These are phyloP conservation scores for Blera fallax DNA, from an alignment of 2,888 invertebrate genomes.

Conservation along the genomic window DNA sequence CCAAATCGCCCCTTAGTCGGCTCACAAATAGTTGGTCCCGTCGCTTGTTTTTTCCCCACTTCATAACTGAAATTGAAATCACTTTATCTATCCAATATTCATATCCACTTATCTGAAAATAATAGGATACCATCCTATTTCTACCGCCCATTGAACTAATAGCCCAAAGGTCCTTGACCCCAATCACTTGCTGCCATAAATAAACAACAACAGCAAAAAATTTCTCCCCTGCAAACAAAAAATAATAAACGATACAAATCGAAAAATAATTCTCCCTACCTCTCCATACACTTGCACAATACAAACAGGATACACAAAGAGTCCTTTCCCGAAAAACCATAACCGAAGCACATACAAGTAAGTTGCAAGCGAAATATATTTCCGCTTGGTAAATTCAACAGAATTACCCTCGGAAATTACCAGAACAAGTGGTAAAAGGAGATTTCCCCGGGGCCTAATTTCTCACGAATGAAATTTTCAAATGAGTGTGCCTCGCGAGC, in stretches of 20 bases:
- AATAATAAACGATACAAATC: conserved; percentile 50
- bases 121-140: not conserved
- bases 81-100: conserved; percentile 33
- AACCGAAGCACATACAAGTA: conserved; percentile 16
- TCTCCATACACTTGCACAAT: not conserved
- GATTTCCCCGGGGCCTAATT: conserved; percentile 69
- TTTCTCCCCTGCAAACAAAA: not conserved
- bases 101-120: conserved; percentile 49
- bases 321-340: not conserved
- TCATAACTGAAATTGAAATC: conserved; percentile 28
- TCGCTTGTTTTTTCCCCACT: conserved; percentile 8
- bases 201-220: not conserved
- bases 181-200: conserved; percentile 13
- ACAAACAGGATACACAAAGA: not conserved
- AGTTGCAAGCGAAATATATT: conserved; percentile 8
- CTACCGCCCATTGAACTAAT: not conserved
- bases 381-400: conserved; percentile 37
- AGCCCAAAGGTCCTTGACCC: conserved; percentile 21
- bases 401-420: conserved; percentile 66
- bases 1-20: no score
- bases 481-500: conserved; percentile 18
- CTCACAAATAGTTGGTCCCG: not conserved
- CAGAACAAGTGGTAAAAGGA: conserved; percentile 66
- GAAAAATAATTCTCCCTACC: conserved; percentile 37
- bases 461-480: conserved; percentile 67